These are phyloP conservation scores for Papilio gigon DNA, from an alignment of 2,888 invertebrate species.

Conservation along the genomic window DNA sequence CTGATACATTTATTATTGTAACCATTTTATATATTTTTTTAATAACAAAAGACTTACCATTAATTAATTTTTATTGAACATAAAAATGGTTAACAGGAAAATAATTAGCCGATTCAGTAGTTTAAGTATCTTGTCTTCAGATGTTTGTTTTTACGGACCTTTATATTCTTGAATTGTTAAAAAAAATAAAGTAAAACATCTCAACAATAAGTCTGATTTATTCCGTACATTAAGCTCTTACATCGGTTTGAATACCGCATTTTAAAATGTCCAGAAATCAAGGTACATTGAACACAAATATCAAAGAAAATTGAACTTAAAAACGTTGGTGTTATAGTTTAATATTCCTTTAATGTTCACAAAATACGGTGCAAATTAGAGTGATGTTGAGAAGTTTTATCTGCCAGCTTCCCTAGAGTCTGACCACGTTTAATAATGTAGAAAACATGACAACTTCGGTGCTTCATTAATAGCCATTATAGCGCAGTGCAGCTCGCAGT, in stretches of 20 bases:
- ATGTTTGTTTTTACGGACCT: too few relatives aligned
- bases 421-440: conserved; percentile 42
- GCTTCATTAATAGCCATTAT: conserved; percentile 48
- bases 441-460: conserved; percentile 47
- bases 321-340: not conserved
- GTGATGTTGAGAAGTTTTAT: conserved; percentile 40
- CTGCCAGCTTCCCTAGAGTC: conserved; percentile 40
- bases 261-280: conserved; percentile 37
- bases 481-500: conserved; percentile 42
- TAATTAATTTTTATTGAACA: too few relatives aligned
- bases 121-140: not conserved
- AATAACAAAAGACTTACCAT: too few relatives aligned
- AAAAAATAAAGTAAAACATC: not conserved
- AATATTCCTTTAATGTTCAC: not conserved
- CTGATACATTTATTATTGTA: too few relatives aligned
- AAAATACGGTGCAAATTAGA: conserved; percentile 40
- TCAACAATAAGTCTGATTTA: conserved; percentile 30
- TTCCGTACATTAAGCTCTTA: conserved; percentile 35
- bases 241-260: conserved; percentile 33
- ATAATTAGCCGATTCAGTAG: too few relatives aligned
- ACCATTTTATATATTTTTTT: too few relatives aligned
- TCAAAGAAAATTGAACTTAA: conserved; percentile 11
- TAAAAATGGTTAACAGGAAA: too few relatives aligned
- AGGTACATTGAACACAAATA: not conserved
- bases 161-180: too few relatives aligned